Percentiles rank a stretch among this genome's conserved stretches.
Conservation (phyloP, 2,888 invertebrate genomes). For the Monoplex corrugatus region DNA sequence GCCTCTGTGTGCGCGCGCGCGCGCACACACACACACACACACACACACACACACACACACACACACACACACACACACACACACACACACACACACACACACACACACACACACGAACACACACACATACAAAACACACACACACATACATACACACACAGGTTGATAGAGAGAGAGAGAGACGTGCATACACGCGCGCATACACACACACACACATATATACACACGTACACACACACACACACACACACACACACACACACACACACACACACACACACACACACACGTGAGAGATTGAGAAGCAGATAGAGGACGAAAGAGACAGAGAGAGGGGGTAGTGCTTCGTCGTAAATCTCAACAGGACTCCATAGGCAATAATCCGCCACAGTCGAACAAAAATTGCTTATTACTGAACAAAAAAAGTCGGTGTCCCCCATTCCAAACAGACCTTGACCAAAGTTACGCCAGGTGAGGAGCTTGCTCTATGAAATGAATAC, state of each 20-base stretch:
- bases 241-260: not conserved
- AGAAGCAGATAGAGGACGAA: not conserved
- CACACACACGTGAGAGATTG: too few species aligned
- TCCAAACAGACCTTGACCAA: conserved; percentile 19
- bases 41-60: too few species aligned
- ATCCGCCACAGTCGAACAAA: not conserved
- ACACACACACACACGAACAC: too few species aligned
- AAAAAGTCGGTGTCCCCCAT: not conserved
- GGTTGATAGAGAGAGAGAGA: too few species aligned
- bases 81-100: too few species aligned
- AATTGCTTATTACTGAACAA: conserved; percentile 40
- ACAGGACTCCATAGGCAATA: not conserved
- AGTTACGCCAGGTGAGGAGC: conserved; percentile 34
- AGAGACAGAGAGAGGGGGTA: not conserved
- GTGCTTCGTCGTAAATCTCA: too few species aligned
- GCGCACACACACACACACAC: too few species aligned
- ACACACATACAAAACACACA: too few species aligned
- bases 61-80: too few species aligned
- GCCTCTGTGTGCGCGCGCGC: too few species aligned
- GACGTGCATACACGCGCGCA: too few species aligned
- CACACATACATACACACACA: too few species aligned
- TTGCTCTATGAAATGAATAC: conserved; percentile 41
- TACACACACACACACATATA: not conserved
- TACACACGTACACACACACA: not conserved
- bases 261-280: not conserved